phyloP scores from a whole-genome alignment of 2,113 vertebrate species.

The Psammodynastes pulverulentus region DNA sequence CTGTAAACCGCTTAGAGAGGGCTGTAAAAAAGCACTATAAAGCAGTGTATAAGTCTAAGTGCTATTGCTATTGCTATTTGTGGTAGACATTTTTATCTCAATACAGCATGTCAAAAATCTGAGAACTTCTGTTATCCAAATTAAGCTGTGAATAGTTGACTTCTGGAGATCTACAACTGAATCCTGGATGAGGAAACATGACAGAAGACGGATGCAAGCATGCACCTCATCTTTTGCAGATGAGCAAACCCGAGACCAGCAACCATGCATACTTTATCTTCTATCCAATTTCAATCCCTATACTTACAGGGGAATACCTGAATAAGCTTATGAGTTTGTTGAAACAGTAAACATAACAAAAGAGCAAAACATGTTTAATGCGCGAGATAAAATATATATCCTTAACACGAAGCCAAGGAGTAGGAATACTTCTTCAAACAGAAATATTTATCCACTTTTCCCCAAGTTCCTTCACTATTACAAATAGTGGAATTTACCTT shows the following conservation, averaged over 20 bases:
- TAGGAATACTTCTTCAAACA: not conserved
- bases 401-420: not conserved
- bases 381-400: not conserved
- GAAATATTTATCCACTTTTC: not conserved
- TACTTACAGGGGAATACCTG: not conserved
- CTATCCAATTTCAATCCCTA: not conserved
- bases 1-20: too few relatives aligned
- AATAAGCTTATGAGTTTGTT: not conserved
- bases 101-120: not conserved
- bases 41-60: too few relatives aligned
- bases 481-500: conserved; percentile 73
- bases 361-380: not conserved
- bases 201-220: not conserved
- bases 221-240: not conserved
- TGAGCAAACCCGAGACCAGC: not conserved
- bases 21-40: too few relatives aligned
- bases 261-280: not conserved
- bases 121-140: not conserved
- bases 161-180: not conserved
- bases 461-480: not conserved
- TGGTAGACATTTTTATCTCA: not conserved
- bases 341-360: not conserved
- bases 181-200: not conserved
- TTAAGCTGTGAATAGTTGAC: not conserved
- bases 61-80: too few relatives aligned